Evolutionary conservation across 2,113 vertebrate species (phyloP).

Genomic region (Gnathonemus longibarbis): DNA sequence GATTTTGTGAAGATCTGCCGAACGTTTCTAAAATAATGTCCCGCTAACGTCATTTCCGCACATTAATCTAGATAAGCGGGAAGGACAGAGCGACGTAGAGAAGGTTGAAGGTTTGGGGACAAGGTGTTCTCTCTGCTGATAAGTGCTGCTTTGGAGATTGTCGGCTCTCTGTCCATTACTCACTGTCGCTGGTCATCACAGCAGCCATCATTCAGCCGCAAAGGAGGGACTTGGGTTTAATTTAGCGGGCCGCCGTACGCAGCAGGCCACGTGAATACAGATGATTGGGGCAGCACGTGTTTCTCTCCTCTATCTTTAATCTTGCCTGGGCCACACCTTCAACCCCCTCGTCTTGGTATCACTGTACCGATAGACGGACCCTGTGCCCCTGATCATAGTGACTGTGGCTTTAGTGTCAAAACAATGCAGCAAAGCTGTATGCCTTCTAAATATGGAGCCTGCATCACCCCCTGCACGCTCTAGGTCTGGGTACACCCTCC

Average conservation of each 20-base stretch:
- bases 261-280: neutral
- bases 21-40: neutral
- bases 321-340: neutral
- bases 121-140: neutral
- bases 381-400: neutral
- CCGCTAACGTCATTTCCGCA: neutral
- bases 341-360: neutral
- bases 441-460: neutral
- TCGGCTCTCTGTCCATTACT: neutral
- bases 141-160: neutral
- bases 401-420: neutral
- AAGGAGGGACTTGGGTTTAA: neutral
- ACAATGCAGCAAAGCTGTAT: neutral
- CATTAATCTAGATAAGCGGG: neutral
- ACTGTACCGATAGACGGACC: neutral
- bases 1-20: neutral
- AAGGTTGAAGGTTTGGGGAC: slow-evolving; percentile 5
- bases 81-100: neutral
- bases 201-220: neutral
- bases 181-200: neutral
- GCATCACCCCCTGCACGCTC: too few species aligned
- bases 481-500: too few species aligned
- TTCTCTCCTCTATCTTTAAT: neutral
- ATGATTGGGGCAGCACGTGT: neutral
- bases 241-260: neutral